phyloP scores from a whole-genome alignment of 1,140 invertebrate species.

The Drosophila punjabiensis region DNA sequence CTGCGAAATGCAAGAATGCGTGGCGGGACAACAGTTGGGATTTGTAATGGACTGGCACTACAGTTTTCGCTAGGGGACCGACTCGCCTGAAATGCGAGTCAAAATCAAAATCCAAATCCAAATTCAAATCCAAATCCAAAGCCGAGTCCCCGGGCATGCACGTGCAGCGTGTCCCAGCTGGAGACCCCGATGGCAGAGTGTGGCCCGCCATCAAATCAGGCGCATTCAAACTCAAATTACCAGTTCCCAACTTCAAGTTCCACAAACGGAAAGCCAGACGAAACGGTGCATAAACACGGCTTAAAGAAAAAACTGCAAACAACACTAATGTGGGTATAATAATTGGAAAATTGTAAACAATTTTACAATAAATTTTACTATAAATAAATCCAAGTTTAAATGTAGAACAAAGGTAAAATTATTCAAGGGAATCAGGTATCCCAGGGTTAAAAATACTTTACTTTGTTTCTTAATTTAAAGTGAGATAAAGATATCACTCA shows the following conservation, averaged over 20 bases:
- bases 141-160: slow-evolving; percentile 50
- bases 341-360: not conserved
- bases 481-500: not conserved
- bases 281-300: slow-evolving; percentile 61
- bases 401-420: too few relatives aligned
- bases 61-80: slow-evolving; percentile 1
- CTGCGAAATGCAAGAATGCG: slow-evolving; percentile 55
- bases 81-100: slow-evolving; percentile 16
- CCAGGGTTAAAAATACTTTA: not conserved
- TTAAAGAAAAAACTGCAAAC: slow-evolving; percentile 1
- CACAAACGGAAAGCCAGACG: slow-evolving; percentile 53
- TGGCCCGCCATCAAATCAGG: slow-evolving; percentile 80
- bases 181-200: slow-evolving; percentile 59
- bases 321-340: not conserved
- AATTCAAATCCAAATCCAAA: slow-evolving; percentile 18
- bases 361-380: not conserved
- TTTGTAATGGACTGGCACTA: slow-evolving; percentile 18
- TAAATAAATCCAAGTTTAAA: not conserved
- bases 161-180: slow-evolving; percentile 71
- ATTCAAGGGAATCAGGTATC: not conserved
- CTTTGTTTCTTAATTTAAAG: not conserved
- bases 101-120: slow-evolving; percentile 4
- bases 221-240: slow-evolving; percentile 82
- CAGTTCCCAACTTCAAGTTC: slow-evolving; percentile 31
- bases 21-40: slow-evolving; percentile 36